These are phyloP conservation scores for Salmo trutta DNA, from an alignment of 2,797 vertebrate genomes.

Conservation along the genomic window DNA sequence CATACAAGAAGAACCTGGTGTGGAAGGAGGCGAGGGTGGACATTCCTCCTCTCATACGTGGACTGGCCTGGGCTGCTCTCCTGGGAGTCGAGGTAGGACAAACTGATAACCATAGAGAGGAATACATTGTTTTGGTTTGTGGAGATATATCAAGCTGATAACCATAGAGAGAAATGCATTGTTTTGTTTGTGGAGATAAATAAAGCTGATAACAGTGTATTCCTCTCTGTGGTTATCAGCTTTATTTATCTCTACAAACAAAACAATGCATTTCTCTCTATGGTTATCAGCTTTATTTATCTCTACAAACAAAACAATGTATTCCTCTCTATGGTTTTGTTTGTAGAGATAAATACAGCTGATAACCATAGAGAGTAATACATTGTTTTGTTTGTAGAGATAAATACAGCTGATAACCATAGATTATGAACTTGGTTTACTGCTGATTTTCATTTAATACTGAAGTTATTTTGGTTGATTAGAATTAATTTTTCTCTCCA, in stretches of 20 bases:
- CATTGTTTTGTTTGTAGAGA: background rate
- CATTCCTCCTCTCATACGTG: conserved; percentile 92
- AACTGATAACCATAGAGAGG: background rate
- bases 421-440: background rate
- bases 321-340: no score
- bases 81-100: conserved; percentile 90
- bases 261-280: no score
- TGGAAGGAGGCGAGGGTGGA: conserved; percentile 97
- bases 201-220: no score
- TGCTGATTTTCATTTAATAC: background rate
- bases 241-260: no score
- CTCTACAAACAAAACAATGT: no score
- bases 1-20: conserved; percentile 93
- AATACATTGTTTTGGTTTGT: background rate
- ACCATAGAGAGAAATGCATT: background rate
- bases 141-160: background rate
- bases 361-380: background rate
- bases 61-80: conserved; percentile 91
- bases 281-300: no score
- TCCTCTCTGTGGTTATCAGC: no score
- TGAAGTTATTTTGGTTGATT: background rate
- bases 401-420: background rate
- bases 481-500: conserved; percentile 51
- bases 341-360: background rate
- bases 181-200: background rate